These are phyloP conservation scores for Periphyllus acericola DNA, from an alignment of 2,888 invertebrate genomes.

Conservation along the genomic window DNA sequence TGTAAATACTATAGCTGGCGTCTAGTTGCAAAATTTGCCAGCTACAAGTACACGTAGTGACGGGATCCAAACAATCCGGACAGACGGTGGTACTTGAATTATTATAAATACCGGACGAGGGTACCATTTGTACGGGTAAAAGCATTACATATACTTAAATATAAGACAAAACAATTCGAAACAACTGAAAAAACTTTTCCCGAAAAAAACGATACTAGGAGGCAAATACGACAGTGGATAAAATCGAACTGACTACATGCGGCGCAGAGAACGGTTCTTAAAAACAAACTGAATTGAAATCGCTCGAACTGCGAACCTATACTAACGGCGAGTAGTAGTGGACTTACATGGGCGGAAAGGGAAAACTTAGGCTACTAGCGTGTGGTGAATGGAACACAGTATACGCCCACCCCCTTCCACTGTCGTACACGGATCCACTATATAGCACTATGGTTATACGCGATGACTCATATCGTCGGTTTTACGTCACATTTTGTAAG, in stretches of 20 bases:
- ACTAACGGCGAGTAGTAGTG: background rate
- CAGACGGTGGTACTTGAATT: conserved; percentile 5
- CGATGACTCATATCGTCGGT: background rate
- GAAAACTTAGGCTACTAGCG: background rate
- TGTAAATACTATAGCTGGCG: conserved; percentile 41
- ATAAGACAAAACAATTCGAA: background rate
- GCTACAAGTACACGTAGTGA: conserved; percentile 1
- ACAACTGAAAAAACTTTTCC: background rate
- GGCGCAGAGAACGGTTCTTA: background rate
- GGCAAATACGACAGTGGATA: background rate
- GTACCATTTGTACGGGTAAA: conserved; percentile 15
- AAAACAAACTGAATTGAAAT: background rate
- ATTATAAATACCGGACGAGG: conserved; percentile 4
- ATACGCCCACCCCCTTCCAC: background rate
- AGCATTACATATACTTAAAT: background rate
- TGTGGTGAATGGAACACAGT: background rate
- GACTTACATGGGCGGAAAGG: background rate
- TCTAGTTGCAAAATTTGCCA: conserved; percentile 40
- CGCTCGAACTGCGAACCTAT: background rate
- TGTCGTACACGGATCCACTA: background rate
- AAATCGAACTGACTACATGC: background rate
- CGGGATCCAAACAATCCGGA: conserved; percentile 20
- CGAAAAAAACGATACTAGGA: background rate
- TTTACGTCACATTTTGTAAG: background rate
- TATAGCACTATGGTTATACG: background rate